Base-by-base conservation (phyloP, 2,797 vertebrate species). In the Pteronotus mesoamericanus region DNA sequence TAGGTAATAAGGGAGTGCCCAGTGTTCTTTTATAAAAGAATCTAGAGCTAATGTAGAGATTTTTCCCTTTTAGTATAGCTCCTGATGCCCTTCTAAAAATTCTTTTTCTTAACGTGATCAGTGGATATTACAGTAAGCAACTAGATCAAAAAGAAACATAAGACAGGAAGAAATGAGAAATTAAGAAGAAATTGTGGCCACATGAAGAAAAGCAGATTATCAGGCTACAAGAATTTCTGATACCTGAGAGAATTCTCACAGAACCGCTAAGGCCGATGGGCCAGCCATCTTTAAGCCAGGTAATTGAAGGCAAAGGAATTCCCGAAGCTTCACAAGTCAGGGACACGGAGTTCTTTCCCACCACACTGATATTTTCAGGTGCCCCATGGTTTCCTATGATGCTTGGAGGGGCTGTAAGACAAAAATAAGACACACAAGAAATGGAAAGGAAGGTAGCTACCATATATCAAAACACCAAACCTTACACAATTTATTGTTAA, bases 281-380 rank as follows among this genome's bases (percentile, higher is more conserved):
- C 93, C 96, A 98, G 0, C 99, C 99, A 0, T 99, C 99, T 98
- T 99, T 99, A 46, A 99, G 98, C 99, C 99, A 99, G 0, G 98
- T 99, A 97, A 99, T 98, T 19, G 99, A 97, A 32, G 99, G 99
- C 68, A 99, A 98, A 32, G 99, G 99, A 89, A 99, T 99, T 53
- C 99, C 99, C 0, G 99, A 99, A 7, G 99, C 99, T 98, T 99
- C 99, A 57, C 99, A 99, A 86, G 97, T 98, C 88, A 99, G 97
- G 44, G 99, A 99, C 42, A 99, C 97, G 0, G 99, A 99, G 98
- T 99, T 99, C 98, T 99, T 99, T 96, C 99, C 98, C 42, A 99
- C 99, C 74, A 99, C 98, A 53, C 99, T 99, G 94, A 99, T 96
- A 57, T 99, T 99, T 97, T 99, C 99, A 72, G 99, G 98, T 29